These are phyloP conservation scores for Scaptomyza reducta DNA, from an alignment of 2,888 invertebrate genomes.

Conservation along the genomic window DNA sequence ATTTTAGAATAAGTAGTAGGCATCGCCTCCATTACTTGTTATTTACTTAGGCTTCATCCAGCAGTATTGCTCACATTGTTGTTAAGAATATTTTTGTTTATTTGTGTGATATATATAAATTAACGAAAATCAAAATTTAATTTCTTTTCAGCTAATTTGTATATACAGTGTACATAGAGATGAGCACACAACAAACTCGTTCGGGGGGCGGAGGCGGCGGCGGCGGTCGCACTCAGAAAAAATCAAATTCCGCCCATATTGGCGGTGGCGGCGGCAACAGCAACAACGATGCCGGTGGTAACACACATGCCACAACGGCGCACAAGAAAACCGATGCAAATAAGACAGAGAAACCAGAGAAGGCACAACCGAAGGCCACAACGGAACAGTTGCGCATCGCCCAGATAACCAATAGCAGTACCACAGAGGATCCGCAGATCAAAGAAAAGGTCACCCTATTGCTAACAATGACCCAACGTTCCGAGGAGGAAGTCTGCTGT, in stretches of 20 bases:
- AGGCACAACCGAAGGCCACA: constrained; percentile 87
- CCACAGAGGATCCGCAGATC: constrained; percentile 87
- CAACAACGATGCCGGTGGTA: constrained; percentile 58
- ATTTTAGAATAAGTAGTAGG: constrained; percentile 28
- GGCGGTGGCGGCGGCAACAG: constrained; percentile 75
- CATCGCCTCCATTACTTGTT: constrained; percentile 15
- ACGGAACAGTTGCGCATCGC: constrained; percentile 94
- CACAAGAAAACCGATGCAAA: constrained; percentile 86
- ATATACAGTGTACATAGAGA: constrained; percentile 85
- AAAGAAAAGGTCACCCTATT: constrained; percentile 90
- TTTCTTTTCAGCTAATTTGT: constrained; percentile 82
- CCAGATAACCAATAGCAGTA: constrained; percentile 89
- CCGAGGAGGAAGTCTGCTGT: constrained; percentile 95
- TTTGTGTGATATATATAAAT: constrained; percentile 40
- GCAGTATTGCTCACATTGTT: constrained; percentile 44
- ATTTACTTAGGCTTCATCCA: constrained; percentile 1
- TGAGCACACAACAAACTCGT: constrained; percentile 85
- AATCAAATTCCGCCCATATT: constrained; percentile 81
- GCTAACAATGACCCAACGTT: constrained; percentile 95
- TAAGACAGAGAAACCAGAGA: constrained; percentile 86
- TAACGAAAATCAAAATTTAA: constrained; percentile 40
- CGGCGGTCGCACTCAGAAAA: constrained; percentile 84
- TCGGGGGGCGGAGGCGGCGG: constrained; percentile 82
- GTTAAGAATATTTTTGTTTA: constrained; percentile 16
- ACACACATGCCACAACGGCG: constrained; percentile 81